Conservation (phyloP, 30 jellyfish, hydroid and myxozoan species). For the Aurelia aurita complex sp. Pacific region DNA sequence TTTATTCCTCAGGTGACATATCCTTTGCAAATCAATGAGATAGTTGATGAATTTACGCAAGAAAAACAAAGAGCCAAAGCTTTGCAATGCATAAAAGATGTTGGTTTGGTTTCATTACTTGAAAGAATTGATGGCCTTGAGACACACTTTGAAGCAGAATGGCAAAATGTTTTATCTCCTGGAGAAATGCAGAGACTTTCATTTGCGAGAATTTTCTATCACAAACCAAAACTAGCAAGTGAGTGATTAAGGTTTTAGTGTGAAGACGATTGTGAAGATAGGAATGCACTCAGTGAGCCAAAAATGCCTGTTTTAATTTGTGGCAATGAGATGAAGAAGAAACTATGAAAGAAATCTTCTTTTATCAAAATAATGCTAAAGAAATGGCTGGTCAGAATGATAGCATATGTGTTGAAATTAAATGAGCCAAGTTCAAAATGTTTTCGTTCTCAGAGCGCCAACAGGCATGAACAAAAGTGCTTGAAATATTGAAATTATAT, state of each 20-base stretch:
- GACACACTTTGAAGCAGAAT: slow-evolving; percentile 41
- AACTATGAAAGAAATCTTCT: too few relatives aligned
- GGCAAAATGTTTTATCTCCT: slow-evolving; percentile 85
- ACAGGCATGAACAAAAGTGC: too few relatives aligned
- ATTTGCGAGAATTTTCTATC: slow-evolving; percentile 93
- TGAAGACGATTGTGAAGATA: too few relatives aligned
- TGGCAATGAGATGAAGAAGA: too few relatives aligned
- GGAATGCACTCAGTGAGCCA: too few relatives aligned
- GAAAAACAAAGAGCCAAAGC: slow-evolving; percentile 64
- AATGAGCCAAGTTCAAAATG: too few relatives aligned
- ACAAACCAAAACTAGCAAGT: slow-evolving; percentile 90
- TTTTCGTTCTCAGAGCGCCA: too few relatives aligned
- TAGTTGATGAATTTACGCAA: slow-evolving; percentile 7
- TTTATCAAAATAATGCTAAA: too few relatives aligned
- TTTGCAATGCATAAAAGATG: slow-evolving; percentile 71
- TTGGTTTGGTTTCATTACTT: slow-evolving; percentile 64
- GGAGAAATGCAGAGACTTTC: slow-evolving; percentile 95
- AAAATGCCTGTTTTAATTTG: too few relatives aligned
- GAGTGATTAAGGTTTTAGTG: not conserved
- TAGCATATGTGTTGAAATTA: too few relatives aligned
- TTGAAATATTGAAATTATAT: too few relatives aligned
- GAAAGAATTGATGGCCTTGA: slow-evolving; percentile 74
- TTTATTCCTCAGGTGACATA: slow-evolving; percentile 45
- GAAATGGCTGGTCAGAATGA: too few relatives aligned
- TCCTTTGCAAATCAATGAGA: slow-evolving; percentile 29